Base-by-base conservation (phyloP, 1,140 invertebrate species). In the Stegodyphus mimosarum region DNA sequence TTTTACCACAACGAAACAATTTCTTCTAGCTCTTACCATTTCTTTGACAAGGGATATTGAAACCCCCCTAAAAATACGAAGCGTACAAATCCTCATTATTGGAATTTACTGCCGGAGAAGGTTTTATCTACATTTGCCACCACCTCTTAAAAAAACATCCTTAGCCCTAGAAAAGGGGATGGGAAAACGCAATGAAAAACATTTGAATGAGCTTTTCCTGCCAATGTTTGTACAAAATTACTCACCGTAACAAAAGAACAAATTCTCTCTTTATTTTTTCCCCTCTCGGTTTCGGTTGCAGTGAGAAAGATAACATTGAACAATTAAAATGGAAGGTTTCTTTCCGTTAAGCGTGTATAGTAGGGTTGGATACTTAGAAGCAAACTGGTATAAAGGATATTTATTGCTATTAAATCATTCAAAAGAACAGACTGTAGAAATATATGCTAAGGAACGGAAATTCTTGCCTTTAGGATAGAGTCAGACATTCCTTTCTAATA, bases 151-250 rank as follows among this genome's bases (percentile, higher is more conserved):
- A 79, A 70, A 79, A 79, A 70, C n/a, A 67, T 18, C n/a, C 63
- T 7, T n/a, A 6, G 7, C n/a, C 15, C 49, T 64, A 5, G 63
- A 66, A n/a, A 71, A 33, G 33, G 33, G 33, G 33, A 33, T 48
- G n/a, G 49, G 75, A 69, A 79, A 76, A 76, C 7, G 18, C 51
- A 49, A 48, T 60, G 77, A 18, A 71, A 71, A 70, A 79, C 67
- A 79, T 79, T 79, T 60, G 66, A 69, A 79, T 79, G 52, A 71
- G 77, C 67, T 71, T 70, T 79, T 79, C 67, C 66, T 55, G 77
- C 67, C 77, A 55, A 71, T 71, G 77, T 79, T 79, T 79, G 77
- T 79, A 48, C 77, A 79, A 60, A 79, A 64, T 79, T 79, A 71
- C 52, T 79, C 67, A 51, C 48, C 77, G 77, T 79, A 79, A 79